Evolutionary conservation across 2,797 vertebrate species (phyloP).

Genomic region (Pangasius macronema): DNA sequence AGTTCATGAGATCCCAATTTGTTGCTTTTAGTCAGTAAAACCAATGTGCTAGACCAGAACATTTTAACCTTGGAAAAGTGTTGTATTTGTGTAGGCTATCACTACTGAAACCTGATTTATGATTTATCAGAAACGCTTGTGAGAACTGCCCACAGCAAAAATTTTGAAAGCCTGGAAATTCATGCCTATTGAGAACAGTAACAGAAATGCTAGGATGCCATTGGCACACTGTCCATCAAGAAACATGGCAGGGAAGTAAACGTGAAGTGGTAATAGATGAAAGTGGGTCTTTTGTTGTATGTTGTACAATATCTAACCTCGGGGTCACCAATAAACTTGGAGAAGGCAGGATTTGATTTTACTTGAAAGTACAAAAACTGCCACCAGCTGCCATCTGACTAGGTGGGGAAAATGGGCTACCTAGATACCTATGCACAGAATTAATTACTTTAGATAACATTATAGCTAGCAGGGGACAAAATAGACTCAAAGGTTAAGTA

Average conservation of each 20-base stretch:
- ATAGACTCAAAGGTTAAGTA: neutral
- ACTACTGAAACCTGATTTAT: neutral
- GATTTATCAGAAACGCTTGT: neutral
- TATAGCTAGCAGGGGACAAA: neutral
- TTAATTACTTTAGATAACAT: neutral
- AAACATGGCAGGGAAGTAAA: neutral
- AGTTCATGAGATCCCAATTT: neutral
- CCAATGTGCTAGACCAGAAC: neutral
- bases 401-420: neutral
- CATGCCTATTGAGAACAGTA: neutral
- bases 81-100: neutral
- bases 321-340: neutral
- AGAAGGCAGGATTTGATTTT: neutral
- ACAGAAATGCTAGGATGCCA: neutral
- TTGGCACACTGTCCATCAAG: neutral
- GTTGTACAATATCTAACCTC: neutral
- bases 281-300: neutral
- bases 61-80: neutral
- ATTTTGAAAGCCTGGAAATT: neutral
- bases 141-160: neutral
- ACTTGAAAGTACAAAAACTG: neutral
- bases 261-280: neutral
- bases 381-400: neutral
- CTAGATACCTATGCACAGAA: neutral
- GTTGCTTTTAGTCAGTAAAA: neutral